Percentiles rank a stretch among this genome's conserved stretches.
phyloP scores from a whole-genome alignment of 2,113 vertebrate species.

The Corapipo altera region DNA sequence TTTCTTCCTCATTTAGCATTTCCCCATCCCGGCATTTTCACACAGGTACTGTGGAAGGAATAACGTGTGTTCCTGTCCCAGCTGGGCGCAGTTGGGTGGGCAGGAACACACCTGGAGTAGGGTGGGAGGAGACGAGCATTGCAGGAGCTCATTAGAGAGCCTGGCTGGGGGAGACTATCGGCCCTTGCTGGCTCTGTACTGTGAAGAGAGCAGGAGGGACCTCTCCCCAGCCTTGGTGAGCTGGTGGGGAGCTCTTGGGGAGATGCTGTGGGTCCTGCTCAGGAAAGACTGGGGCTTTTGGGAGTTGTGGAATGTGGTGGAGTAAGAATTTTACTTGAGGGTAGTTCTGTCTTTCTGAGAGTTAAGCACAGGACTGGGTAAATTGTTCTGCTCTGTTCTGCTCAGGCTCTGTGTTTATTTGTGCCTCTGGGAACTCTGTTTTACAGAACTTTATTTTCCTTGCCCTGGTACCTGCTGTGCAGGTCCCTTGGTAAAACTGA shows the following conservation, averaged over 20 bases:
- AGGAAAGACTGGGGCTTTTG: not conserved
- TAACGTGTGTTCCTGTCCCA: accelerated
- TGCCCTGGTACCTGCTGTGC: accelerated
- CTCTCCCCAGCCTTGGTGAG: accelerated
- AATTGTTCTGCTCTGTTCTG: not conserved
- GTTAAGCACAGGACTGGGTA: no score
- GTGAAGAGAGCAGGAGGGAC: not conserved
- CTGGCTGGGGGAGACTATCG: accelerated
- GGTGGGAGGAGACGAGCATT: not conserved
- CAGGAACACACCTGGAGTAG: not conserved
- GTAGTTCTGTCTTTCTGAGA: no score
- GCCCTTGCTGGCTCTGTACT: accelerated
- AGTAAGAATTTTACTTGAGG: not conserved
- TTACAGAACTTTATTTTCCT: not conserved
- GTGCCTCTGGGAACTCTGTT: not conserved
- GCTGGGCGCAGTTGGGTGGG: not conserved
- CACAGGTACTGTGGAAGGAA: accelerated
- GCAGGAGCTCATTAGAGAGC: not conserved
- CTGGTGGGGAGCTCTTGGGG: accelerated
- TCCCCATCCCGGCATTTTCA: not conserved
- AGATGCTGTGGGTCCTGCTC: accelerated
- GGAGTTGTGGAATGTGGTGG: not conserved
- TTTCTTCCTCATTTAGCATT: not conserved
- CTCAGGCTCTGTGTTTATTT: not conserved
- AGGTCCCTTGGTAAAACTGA: not conserved